Evolutionary conservation across 1,140 invertebrate species (phyloP).

Genomic region (Drosophila mojavensis): DNA sequence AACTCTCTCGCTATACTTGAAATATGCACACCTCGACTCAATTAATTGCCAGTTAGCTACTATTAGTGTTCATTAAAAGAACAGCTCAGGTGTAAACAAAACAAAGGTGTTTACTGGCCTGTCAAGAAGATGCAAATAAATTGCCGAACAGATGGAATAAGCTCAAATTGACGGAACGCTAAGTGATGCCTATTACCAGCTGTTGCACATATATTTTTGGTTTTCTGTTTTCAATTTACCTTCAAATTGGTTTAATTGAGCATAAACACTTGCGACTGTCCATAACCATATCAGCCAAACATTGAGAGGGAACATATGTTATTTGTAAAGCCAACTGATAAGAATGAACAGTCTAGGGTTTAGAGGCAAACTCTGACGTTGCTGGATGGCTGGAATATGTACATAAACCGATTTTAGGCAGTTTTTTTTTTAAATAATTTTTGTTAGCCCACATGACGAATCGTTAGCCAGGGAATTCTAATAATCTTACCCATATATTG

Average conservation of each 20-base stretch:
- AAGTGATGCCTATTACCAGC: slow-evolving; percentile 38
- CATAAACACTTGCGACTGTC: neutral
- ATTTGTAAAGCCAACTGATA: too few species aligned
- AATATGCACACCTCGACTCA: slow-evolving; percentile 31
- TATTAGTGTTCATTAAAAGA: slow-evolving; percentile 59
- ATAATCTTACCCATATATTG: too few species aligned
- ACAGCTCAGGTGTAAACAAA: slow-evolving; percentile 41
- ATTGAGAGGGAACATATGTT: too few species aligned
- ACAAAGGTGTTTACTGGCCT: slow-evolving; percentile 25
- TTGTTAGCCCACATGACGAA: too few species aligned
- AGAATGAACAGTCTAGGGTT: too few species aligned
- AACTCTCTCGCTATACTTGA: neutral
- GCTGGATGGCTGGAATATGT: too few species aligned
- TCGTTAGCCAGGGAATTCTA: too few species aligned
- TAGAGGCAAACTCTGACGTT: too few species aligned
- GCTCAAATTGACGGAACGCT: slow-evolving; percentile 36
- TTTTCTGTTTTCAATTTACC: neutral
- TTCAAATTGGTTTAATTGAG: neutral
- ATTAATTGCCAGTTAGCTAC: slow-evolving; percentile 67
- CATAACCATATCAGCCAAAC: too few species aligned
- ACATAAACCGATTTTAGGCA: too few species aligned
- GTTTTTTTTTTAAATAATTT: too few species aligned
- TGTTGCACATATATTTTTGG: slow-evolving; percentile 7
- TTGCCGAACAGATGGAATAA: slow-evolving; percentile 16
- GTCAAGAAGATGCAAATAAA: slow-evolving; percentile 14